Evolutionary conservation across 23 tunicate genomes (phyloP).

Genomic region (Oikopleura dioica): DNA sequence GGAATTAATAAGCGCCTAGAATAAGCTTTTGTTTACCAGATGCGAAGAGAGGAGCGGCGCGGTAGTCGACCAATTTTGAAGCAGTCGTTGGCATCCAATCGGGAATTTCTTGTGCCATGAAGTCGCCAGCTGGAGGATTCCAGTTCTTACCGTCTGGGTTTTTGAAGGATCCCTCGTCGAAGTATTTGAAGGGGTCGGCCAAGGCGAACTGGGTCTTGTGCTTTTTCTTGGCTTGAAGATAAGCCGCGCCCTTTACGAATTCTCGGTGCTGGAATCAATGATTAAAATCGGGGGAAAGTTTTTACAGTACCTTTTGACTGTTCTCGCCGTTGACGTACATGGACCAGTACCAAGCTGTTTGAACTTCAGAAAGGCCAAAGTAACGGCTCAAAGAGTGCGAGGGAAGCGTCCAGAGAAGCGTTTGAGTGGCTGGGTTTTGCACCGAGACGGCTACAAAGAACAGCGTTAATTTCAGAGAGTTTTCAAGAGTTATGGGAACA

Average conservation of each 20-base stretch:
- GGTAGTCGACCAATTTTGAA: not conserved
- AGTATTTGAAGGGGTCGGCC: not conserved
- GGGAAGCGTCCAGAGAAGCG: not conserved
- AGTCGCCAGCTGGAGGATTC: not conserved
- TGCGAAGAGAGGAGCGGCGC: not conserved
- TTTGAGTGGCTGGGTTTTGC: not conserved
- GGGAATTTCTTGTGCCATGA: not conserved
- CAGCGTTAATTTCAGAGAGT: not conserved
- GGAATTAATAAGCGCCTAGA: too few relatives aligned
- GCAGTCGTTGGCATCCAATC: not conserved
- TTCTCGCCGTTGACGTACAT: not conserved
- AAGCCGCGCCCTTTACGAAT: not conserved
- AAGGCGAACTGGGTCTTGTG: not conserved
- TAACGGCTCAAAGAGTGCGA: not conserved
- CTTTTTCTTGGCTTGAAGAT: not conserved
- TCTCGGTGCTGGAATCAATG: not conserved
- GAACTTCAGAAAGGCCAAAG: not conserved
- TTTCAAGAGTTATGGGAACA: too few relatives aligned
- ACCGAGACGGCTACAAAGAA: not conserved
- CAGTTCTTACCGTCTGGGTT: not conserved
- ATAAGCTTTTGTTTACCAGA: too few relatives aligned
- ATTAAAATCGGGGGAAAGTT: not conserved
- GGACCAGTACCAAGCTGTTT: not conserved
- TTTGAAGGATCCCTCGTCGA: not conserved
- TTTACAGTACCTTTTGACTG: not conserved